Evolutionary conservation across 2,113 vertebrate species (phyloP).

Genomic region (Grammomys dolichurus): DNA sequence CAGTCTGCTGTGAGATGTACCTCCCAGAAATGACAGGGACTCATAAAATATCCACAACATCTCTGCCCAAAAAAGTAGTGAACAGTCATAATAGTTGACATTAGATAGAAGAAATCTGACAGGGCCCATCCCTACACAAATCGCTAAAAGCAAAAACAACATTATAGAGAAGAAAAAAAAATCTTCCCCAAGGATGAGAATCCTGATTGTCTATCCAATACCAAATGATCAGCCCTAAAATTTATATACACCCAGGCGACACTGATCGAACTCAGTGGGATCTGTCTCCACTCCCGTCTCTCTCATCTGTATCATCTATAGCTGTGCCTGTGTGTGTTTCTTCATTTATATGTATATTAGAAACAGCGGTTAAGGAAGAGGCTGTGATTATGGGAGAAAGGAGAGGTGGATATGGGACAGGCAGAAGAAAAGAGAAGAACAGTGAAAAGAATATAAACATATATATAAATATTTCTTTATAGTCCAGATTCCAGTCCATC

Average conservation of each 20-base stretch:
- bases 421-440: background rate
- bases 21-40: background rate
- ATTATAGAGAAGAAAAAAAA: background rate
- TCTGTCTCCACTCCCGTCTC: too few species aligned
- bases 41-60: background rate
- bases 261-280: background rate
- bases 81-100: background rate
- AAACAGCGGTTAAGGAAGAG: background rate
- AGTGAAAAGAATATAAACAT: background rate
- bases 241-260: background rate
- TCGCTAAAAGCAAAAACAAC: background rate
- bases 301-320: too few species aligned
- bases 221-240: background rate
- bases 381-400: background rate
- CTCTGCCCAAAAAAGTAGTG: background rate
- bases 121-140: background rate
- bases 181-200: background rate
- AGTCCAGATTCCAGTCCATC: too few species aligned
- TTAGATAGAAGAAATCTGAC: background rate
- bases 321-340: too few species aligned
- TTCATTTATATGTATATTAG: background rate
- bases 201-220: background rate
- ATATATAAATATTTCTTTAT: too few species aligned
- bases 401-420: background rate
- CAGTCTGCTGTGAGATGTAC: background rate